A percentile compares a stretch with the other conserved stretches of the same genome.
Evolutionary conservation across 1,140 invertebrate genomes (phyloP).

Genomic region (Glossosoma conforme): DNA sequence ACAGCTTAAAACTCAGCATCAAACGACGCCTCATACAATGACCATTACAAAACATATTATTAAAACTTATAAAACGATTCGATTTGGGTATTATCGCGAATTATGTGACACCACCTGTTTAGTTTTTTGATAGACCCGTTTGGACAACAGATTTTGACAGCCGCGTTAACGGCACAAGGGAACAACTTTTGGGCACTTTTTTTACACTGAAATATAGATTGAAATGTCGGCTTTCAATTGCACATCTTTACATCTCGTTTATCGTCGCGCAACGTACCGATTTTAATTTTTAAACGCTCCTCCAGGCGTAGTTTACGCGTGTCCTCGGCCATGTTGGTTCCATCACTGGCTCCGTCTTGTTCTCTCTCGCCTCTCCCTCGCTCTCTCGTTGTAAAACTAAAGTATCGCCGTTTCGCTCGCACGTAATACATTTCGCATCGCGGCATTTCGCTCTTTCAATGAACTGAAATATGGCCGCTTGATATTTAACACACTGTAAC

Average conservation of each 20-base stretch:
- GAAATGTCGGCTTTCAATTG: constrained; percentile 27
- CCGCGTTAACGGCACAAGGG: not conserved
- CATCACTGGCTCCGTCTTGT: constrained; percentile 55
- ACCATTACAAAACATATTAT: too few relatives aligned
- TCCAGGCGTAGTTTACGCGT: constrained; percentile 78
- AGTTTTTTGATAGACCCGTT: constrained; percentile 6
- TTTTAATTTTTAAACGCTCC: constrained; percentile 83
- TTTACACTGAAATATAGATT: constrained; percentile 5
- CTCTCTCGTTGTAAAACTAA: too few relatives aligned
- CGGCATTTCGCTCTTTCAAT: too few relatives aligned
- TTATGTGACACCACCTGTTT: constrained; percentile 24
- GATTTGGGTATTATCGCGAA: constrained; percentile 19
- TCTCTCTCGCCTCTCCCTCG: constrained; percentile 43
- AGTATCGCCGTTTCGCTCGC: too few relatives aligned
- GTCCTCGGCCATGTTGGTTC: constrained; percentile 81
- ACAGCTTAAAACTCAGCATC: too few relatives aligned
- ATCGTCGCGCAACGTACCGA: constrained; percentile 59
- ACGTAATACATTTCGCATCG: too few relatives aligned
- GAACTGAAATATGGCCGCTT: too few relatives aligned
- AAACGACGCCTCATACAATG: too few relatives aligned
- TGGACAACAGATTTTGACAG: constrained; percentile 19
- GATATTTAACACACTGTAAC: too few relatives aligned
- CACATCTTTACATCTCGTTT: too few relatives aligned
- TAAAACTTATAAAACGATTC: too few relatives aligned
- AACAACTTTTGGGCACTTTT: constrained; percentile 6